Base-by-base conservation (phyloP, 2,888 invertebrate genomes). In the Morpho achilles region DNA sequence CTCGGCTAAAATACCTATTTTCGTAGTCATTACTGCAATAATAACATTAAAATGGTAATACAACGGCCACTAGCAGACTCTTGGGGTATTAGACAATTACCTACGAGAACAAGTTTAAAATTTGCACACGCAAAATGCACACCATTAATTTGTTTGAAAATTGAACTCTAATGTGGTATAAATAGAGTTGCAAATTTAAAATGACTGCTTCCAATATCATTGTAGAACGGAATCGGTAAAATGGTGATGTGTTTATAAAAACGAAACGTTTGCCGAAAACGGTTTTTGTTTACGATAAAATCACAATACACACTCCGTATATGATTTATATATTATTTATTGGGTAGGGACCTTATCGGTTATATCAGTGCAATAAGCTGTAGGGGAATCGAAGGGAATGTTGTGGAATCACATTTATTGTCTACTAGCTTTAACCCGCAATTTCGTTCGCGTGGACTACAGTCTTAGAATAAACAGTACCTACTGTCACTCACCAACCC, bases 31-130 rank as follows among this genome's bases (percentile, higher is more conserved):
- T 77, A 79, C 79, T 73, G 72, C 77, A 76, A 77, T 80, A 82
- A 75, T 73, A 71, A 77, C 83, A 81, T 84, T 84, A 76, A 85
- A 83, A 86, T 86, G 85, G 74, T 80, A 86, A 85, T 84, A 68
- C 67, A 75, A 79, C 75, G 75, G 76, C 79, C 75, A 76, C 64
- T 68, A 75, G 74, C 76, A 76, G 75, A 73, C 76, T 77, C 76
- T 62, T 65, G 72, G 80, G 79, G 79, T 73, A 80, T 81, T 79
- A 80, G 79, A 80, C 82, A 82, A 82, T 82, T 82, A 82, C 78
- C 58, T 64, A 60, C 59, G 45, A 23, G 10, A 32, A 16, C 47
- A 58, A 51, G 23, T 49, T 43, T 45, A 50, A 16, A 22, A 16
- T 8, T 3, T 46, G 6, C 22, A 46, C 44, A 40, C 41, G 23